Evolutionary conservation across 2,113 vertebrate species (phyloP).

Genomic region (Procavia capensis): DNA sequence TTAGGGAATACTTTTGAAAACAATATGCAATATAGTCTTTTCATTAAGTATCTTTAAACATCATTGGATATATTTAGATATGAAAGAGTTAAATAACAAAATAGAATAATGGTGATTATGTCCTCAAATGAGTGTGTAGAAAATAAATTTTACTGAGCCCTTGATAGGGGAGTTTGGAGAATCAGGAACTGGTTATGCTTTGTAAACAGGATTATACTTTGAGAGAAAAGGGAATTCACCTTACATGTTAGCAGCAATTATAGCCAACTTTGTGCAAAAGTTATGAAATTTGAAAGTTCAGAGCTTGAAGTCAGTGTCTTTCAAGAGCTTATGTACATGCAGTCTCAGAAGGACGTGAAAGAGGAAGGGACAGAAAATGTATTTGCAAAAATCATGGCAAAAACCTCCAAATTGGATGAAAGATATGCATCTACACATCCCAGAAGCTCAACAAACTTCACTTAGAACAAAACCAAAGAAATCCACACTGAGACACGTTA

Average conservation of each 20-base stretch:
- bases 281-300: not conserved
- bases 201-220: not conserved
- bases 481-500: not conserved
- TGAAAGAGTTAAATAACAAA: constrained; percentile 17
- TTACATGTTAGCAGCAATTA: not conserved
- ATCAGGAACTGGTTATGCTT: not conserved
- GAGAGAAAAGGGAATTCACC: not conserved
- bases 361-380: not conserved
- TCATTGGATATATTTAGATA: constrained; percentile 26
- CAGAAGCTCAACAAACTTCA: not conserved
- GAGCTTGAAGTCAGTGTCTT: not conserved
- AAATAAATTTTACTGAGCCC: not conserved
- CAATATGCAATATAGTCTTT: not conserved
- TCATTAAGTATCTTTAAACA: constrained; percentile 35
- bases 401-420: not conserved
- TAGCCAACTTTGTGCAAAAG: not conserved
- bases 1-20: constrained; percentile 13
- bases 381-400: not conserved
- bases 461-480: not conserved
- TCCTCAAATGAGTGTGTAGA: not conserved
- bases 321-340: not conserved
- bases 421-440: not conserved
- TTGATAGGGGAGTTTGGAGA: not conserved
- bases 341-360: not conserved
- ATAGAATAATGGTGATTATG: constrained; percentile 52